Evolutionary conservation across 1,140 invertebrate genomes (phyloP).

Genomic region (Atta colombica): DNA sequence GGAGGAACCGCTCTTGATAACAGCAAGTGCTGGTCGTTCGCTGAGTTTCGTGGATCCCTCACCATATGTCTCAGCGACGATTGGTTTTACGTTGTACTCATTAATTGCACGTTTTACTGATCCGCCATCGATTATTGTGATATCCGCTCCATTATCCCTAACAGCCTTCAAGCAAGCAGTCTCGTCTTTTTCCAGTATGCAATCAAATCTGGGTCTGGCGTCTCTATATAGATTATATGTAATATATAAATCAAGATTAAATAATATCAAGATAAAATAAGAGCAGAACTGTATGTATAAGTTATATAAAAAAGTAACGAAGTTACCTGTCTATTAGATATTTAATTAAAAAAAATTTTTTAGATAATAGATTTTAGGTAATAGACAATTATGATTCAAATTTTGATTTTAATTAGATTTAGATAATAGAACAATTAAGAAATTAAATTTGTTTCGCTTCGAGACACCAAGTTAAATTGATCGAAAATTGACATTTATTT

Average conservation of each 20-base stretch:
- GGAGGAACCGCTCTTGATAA: conserved; percentile 86
- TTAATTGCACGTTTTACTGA: conserved; percentile 87
- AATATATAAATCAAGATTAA: neutral
- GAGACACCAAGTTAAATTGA: neutral
- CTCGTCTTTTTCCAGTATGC: conserved; percentile 87
- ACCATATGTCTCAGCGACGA: conserved; percentile 87
- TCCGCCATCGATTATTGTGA: conserved; percentile 89
- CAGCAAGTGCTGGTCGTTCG: conserved; percentile 88
- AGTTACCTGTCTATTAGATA: neutral
- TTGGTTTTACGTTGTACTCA: conserved; percentile 85
- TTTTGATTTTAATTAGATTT: no score
- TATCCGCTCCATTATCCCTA: conserved; percentile 88
- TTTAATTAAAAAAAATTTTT: neutral
- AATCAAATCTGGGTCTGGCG: conserved; percentile 90
- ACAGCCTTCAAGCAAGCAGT: conserved; percentile 90
- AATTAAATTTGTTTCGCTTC: neutral
- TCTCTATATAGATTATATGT: conserved; percentile 84
- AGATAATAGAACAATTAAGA: neutral
- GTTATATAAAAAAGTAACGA: no score
- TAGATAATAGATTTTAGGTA: neutral
- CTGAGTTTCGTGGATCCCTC: conserved; percentile 77
- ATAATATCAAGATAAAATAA: neutral
- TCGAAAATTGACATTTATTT: neutral
- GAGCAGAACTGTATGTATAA: neutral
- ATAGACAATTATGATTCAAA: no score